Evolutionary conservation across 1,140 invertebrate species (phyloP).

Genomic region (Thaumatotibia leucotreta): DNA sequence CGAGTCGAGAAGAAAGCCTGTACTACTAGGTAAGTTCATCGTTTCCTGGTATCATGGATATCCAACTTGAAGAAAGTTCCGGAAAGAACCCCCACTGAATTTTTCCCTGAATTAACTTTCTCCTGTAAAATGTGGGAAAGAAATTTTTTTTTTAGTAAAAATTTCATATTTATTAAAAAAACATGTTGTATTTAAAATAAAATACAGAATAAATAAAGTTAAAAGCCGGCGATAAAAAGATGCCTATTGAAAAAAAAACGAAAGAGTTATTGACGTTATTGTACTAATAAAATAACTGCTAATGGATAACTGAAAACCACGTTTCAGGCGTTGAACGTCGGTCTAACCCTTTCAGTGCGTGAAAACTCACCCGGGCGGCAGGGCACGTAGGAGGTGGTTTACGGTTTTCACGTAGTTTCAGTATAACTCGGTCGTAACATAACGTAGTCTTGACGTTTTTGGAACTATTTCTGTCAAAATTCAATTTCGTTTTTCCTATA

Average conservation of each 20-base stretch:
- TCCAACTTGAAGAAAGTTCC: not conserved
- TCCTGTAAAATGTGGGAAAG: no score
- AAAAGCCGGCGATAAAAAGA: no score
- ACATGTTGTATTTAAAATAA: no score
- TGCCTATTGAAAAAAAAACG: not conserved
- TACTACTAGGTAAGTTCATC: not conserved
- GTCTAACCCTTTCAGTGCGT: constrained; percentile 44
- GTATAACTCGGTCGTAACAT: not conserved
- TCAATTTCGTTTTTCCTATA: no score
- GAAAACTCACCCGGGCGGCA: constrained; percentile 35
- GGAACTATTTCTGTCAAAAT: no score
- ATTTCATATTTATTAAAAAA: no score
- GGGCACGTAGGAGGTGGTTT: constrained; percentile 26
- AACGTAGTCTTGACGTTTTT: not conserved
- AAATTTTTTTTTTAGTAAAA: no score
- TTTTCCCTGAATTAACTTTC: no score
- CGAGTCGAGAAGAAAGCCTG: not conserved
- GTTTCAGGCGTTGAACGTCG: constrained; percentile 25
- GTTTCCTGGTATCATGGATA: not conserved
- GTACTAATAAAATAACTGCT: not conserved
- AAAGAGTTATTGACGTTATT: not conserved
- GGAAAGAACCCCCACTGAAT: not conserved
- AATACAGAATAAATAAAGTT: no score
- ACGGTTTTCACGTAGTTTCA: constrained; percentile 17
- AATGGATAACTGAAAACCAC: not conserved